Evolutionary conservation across 1,140 invertebrate genomes (phyloP).

Genomic region (Subanguina moxae): DNA sequence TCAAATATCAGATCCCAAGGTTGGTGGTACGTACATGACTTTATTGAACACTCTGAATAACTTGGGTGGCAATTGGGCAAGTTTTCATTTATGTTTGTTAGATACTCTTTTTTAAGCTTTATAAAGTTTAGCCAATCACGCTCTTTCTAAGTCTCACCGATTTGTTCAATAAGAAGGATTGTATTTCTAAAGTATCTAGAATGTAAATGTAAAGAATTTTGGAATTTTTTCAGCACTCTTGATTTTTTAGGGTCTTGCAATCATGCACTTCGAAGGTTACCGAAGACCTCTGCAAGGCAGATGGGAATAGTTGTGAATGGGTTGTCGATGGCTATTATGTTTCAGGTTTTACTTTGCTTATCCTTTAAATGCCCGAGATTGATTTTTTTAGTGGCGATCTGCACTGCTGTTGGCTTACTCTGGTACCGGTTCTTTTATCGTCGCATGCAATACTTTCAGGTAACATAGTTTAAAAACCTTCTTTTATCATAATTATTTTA

Average conservation of each 20-base stretch:
- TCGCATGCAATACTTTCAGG: slow-evolving; percentile 46
- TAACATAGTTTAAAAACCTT: slow-evolving; percentile 19
- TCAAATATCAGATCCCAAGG: slow-evolving; percentile 76
- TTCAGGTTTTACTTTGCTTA: slow-evolving; percentile 9
- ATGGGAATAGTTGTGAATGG: slow-evolving; percentile 43
- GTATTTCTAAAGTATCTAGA: slow-evolving; percentile 47
- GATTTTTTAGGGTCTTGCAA: slow-evolving; percentile 49
- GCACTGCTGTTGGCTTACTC: slow-evolving; percentile 41
- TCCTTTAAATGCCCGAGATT: too few species aligned
- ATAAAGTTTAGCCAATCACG: slow-evolving; percentile 73
- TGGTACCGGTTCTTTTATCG: slow-evolving; percentile 44
- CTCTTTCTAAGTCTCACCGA: slow-evolving; percentile 87
- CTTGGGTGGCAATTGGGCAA: slow-evolving; percentile 85
- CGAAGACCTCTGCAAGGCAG: slow-evolving; percentile 41
- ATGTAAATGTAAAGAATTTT: too few species aligned
- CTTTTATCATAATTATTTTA: too few species aligned
- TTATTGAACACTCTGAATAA: slow-evolving; percentile 92
- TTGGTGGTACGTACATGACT: slow-evolving; percentile 99
- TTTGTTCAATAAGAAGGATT: slow-evolving; percentile 57
- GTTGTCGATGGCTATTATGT: slow-evolving; percentile 47
- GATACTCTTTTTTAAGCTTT: too few species aligned
- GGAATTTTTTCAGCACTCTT: too few species aligned
- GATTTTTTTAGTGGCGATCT: slow-evolving; percentile 31
- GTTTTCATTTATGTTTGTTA: too few species aligned
- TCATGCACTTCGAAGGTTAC: slow-evolving; percentile 49